These are phyloP conservation scores for Diadumene lineata DNA, from an alignment of 92 coral and sea anemone genomes.

Conservation along the genomic window DNA sequence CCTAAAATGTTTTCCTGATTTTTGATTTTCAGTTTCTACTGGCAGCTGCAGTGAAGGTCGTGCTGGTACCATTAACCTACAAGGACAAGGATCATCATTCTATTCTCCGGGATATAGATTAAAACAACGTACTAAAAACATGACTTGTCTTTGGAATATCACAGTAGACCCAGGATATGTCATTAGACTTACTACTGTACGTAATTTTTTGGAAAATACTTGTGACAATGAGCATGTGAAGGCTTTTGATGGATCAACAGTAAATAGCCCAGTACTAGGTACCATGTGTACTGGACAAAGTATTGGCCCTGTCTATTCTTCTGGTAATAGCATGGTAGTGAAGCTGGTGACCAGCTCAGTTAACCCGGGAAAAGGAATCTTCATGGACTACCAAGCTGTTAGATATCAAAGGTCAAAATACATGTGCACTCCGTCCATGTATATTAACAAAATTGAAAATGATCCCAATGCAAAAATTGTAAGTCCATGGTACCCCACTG, in stretches of 20 bases:
- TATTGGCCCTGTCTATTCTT: not conserved
- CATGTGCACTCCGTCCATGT: not conserved
- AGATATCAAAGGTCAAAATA: not conserved
- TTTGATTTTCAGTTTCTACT: slow-evolving; percentile 1
- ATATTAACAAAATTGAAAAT: not conserved
- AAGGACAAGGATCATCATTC: slow-evolving; percentile 20
- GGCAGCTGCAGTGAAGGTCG: slow-evolving; percentile 23
- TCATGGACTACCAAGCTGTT: slow-evolving; percentile 13
- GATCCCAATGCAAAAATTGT: not conserved
- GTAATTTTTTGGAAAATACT: not conserved
- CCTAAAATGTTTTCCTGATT: too few species aligned
- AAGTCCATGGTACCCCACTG: slow-evolving; percentile 13
- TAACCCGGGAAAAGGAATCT: slow-evolving; percentile 18
- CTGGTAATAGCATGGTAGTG: slow-evolving; percentile 14
- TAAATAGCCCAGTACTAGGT: not conserved
- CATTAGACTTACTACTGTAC: not conserved
- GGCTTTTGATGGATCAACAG: slow-evolving; percentile 6
- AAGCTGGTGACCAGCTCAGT: slow-evolving; percentile 18
- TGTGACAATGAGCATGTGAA: slow-evolving; percentile 20
- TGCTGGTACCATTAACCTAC: slow-evolving; percentile 13
- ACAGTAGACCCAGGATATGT: slow-evolving; percentile 20
- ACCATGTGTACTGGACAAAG: slow-evolving; percentile 2
- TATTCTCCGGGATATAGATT: slow-evolving; percentile 6
- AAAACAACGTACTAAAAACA: slow-evolving; percentile 23
- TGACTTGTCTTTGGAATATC: slow-evolving; percentile 34